Conservation (phyloP, 2,113 vertebrate genomes). For the Cinclus cinclus region DNA sequence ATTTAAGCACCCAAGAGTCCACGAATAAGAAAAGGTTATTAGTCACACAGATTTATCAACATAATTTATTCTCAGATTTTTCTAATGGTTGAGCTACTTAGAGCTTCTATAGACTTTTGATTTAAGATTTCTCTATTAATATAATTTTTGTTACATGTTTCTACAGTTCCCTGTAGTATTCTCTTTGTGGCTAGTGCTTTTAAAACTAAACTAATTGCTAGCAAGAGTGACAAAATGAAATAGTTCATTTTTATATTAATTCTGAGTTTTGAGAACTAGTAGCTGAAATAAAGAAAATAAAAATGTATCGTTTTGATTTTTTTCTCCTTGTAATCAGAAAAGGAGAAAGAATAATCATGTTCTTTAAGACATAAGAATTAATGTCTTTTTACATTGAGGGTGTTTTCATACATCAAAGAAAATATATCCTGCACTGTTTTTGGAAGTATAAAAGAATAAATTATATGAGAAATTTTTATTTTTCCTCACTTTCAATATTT, state of each 20-base stretch:
- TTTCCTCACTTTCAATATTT: background rate
- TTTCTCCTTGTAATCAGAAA: background rate
- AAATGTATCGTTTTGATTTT: background rate
- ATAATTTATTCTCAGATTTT: background rate
- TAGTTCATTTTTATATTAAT: accelerated
- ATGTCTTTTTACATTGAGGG: accelerated
- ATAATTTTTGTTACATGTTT: background rate
- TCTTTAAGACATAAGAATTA: background rate
- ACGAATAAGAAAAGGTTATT: background rate
- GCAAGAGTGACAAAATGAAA: background rate
- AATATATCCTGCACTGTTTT: background rate
- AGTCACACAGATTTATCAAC: background rate
- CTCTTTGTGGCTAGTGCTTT: background rate
- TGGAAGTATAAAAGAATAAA: background rate
- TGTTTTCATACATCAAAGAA: background rate
- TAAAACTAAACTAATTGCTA: background rate
- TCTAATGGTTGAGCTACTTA: background rate
- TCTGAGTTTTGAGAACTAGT: background rate
- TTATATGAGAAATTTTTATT: background rate
- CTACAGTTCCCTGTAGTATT: background rate
- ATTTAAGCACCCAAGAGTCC: background rate
- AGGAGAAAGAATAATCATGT: background rate
- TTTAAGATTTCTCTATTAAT: background rate
- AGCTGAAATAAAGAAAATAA: background rate
- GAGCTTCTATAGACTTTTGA: background rate